These are phyloP conservation scores for Oreonectes daqikongensis DNA, from an alignment of 2,797 vertebrate species.

Conservation along the genomic window DNA sequence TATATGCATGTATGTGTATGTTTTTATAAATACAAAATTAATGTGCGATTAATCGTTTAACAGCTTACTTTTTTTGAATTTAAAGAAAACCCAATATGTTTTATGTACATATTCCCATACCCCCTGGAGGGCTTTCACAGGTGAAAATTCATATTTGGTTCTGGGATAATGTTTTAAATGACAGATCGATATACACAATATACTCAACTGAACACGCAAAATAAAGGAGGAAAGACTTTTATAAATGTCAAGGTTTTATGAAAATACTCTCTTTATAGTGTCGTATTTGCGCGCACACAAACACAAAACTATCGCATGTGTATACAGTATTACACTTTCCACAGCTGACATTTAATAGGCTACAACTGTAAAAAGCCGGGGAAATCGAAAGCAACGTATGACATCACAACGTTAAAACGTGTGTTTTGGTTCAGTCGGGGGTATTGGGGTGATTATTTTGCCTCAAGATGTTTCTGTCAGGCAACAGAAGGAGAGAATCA, in stretches of 20 bases:
- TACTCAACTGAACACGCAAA: neutral
- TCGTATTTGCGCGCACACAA: neutral
- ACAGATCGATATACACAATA: neutral
- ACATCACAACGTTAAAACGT: neutral
- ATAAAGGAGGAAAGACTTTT: neutral
- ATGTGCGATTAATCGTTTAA: too few species aligned
- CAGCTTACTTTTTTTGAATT: too few species aligned
- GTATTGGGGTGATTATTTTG: neutral
- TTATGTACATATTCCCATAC: neutral
- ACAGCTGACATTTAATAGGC: neutral
- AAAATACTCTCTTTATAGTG: neutral
- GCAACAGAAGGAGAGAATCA: constrained; percentile 33
- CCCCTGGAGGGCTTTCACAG: neutral
- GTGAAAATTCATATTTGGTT: neutral
- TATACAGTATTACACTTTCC: neutral
- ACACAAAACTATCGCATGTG: neutral
- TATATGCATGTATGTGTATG: too few species aligned
- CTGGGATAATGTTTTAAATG: neutral
- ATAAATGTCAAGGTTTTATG: neutral
- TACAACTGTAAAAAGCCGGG: neutral
- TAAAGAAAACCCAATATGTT: neutral
- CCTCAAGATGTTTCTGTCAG: constrained; percentile 8
- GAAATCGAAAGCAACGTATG: neutral
- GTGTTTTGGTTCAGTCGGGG: neutral
- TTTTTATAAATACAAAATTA: too few species aligned